Base-by-base conservation (phyloP, 2,888 invertebrate genomes). In the Sisyra terminalis region DNA sequence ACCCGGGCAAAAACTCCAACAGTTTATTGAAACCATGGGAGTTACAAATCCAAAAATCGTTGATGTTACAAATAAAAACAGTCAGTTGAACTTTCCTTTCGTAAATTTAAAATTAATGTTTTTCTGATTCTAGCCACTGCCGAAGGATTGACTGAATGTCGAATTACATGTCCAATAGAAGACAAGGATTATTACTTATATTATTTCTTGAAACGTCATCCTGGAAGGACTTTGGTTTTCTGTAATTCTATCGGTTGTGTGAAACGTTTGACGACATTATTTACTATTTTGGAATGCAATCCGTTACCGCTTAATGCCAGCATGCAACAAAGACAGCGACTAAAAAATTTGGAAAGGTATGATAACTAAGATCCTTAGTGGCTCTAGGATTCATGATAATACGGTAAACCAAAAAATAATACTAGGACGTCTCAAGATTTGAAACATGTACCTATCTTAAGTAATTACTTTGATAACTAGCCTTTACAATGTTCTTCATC, bases 201-300 rank as follows among this genome's bases (percentile, higher is more conserved):
- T 59, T 97, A 96, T 57, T 86, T 98, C 53, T 60, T 82, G 42
- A 75, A 79, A 52, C 71, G 75, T 35, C 86, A 96, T 63, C 79
- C 82, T 0, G 96, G 94, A 0, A 67, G 94, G 40, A 93, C 93
- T 0, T 75, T 98, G 29, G 83, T 98, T 31, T 98, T 98, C 61
- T 88, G 78, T 56, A 90, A 85, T 69, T 93, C 83, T 39, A 94
- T 98, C 43, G 90, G 92, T 46, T 89, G 92, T 58, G 89, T 96
- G 0, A 79, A 83, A 52, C 70, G 96, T 45, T 59, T 84, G 50
- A 69, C 78, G 0, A 78, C 78, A 39, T 59, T 85, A 30, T 71
- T 86, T 40, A 68, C 69, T 0, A 58, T 84, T 47, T 65, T 89
- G 10, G 70, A 79, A 44, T 83, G 82, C 49, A 67, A 70, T 42